Conservation (phyloP, 2,888 invertebrate species). For the Adineta ricciae region DNA sequence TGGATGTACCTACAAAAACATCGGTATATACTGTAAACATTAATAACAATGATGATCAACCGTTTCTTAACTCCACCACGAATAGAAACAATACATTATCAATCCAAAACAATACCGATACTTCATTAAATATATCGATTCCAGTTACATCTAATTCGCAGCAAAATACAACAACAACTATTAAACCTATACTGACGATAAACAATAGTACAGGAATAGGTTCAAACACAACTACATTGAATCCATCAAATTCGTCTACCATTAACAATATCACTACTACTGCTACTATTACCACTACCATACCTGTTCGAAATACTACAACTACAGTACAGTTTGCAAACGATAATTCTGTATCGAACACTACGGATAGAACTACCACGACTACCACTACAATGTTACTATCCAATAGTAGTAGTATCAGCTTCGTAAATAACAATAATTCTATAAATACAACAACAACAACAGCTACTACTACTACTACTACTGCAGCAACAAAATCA, state of each 20-base stretch:
- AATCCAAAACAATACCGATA: background rate
- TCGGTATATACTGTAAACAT: too few species aligned
- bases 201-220: background rate
- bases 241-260: background rate
- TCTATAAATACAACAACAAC: background rate
- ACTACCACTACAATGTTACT: background rate
- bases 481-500: too few species aligned
- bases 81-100: background rate
- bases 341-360: background rate
- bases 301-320: background rate
- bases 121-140: background rate
- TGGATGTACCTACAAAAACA: background rate
- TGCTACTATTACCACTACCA: background rate
- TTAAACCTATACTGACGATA: too few species aligned
- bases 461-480: too few species aligned
- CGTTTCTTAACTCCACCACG: background rate
- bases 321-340: background rate
- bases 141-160: background rate
- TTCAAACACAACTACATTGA: background rate
- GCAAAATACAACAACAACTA: background rate
- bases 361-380: background rate
- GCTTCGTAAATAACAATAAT: background rate
- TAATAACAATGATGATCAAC: background rate
- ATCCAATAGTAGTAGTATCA: background rate
- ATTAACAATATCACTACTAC: too few species aligned